These are phyloP conservation scores for Tridacna gigas DNA, from an alignment of 2,888 invertebrate genomes.

Conservation along the genomic window DNA sequence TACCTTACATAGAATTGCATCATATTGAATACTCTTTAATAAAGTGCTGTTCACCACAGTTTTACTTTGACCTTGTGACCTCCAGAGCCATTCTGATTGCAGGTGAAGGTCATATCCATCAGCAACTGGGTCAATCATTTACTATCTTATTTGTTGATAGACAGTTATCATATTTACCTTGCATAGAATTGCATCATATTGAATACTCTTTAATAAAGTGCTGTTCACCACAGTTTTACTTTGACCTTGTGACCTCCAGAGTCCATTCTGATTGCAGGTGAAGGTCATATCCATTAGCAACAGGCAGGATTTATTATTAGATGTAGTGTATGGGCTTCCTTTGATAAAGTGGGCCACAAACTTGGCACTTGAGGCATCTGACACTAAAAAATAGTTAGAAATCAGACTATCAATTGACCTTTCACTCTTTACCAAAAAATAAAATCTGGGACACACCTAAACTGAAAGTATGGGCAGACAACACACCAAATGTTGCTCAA, in stretches of 20 bases:
- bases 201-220: slow-evolving; percentile 3
- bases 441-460: too few relatives aligned
- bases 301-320: background rate
- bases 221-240: background rate
- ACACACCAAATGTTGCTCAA: too few relatives aligned
- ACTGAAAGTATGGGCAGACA: too few relatives aligned
- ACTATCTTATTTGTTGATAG: too few relatives aligned
- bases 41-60: background rate
- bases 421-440: too few relatives aligned
- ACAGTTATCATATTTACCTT: slow-evolving; percentile 5
- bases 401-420: too few relatives aligned
- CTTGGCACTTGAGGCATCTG: background rate
- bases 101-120: slow-evolving; percentile 28
- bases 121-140: background rate
- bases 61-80: background rate
- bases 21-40: slow-evolving; percentile 9
- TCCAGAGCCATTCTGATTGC: slow-evolving; percentile 22
- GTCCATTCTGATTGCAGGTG: slow-evolving; percentile 16
- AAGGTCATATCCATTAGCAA: slow-evolving; percentile 32
- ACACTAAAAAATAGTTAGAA: background rate
- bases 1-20: slow-evolving; percentile 26
- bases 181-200: slow-evolving; percentile 16
- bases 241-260: slow-evolving; percentile 6
- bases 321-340: slow-evolving; percentile 14
- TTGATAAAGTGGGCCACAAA: slow-evolving; percentile 23